Evolutionary conservation across 2,113 vertebrate genomes (phyloP).

Genomic region (Spheniscus mendiculus): DNA sequence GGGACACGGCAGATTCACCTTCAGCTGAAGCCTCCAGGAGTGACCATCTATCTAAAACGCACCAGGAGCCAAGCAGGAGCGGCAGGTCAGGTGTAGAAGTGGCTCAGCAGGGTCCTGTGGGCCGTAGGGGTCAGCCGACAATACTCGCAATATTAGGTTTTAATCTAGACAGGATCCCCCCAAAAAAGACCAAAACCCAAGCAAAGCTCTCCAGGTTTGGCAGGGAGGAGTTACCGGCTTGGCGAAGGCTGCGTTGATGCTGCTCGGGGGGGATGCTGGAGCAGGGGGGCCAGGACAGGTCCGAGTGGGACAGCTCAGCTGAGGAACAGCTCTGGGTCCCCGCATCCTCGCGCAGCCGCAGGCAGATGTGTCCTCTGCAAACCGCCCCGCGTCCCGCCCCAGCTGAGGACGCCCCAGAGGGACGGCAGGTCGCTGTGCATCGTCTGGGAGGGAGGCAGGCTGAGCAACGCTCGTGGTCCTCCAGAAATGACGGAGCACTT

Average conservation of each 20-base stretch:
- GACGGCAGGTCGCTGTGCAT: neutral
- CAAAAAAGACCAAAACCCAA: neutral
- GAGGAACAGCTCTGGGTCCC: neutral
- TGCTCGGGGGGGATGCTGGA: neutral
- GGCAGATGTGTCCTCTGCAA: neutral
- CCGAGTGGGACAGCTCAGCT: neutral
- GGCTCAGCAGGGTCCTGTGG: neutral
- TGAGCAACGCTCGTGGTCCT: neutral
- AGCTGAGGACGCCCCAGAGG: neutral
- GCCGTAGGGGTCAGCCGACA: neutral
- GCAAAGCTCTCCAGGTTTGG: neutral
- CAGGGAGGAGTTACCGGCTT: neutral
- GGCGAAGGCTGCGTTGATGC: neutral
- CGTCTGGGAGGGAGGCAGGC: neutral
- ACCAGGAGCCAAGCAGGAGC: neutral
- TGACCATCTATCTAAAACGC: rapidly evolving
- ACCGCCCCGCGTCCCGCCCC: rapidly evolving
- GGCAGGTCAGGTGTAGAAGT: neutral
- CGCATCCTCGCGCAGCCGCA: rapidly evolving
- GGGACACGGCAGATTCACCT: rapidly evolving
- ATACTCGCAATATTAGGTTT: rapidly evolving
- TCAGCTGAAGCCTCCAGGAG: neutral
- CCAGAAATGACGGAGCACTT: neutral
- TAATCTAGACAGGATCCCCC: neutral
- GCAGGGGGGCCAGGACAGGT: neutral